Base-by-base conservation (phyloP, 2,113 vertebrate species). In the Zingel zingel region DNA sequence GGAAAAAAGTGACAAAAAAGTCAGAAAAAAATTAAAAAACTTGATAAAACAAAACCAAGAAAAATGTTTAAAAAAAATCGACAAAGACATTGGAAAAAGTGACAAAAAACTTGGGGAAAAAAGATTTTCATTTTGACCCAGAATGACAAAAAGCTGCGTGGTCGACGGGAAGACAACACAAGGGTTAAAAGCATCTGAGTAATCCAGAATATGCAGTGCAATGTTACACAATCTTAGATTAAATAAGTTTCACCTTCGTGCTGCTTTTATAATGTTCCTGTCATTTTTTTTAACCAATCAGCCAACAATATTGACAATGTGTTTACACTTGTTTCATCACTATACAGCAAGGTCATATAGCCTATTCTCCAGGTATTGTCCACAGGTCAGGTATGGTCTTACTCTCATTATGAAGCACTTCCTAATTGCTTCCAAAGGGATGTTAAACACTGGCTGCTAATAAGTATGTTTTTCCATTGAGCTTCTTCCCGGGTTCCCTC, bases 381-480 rank as follows among this genome's bases (percentile, higher is more conserved):
- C 54, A 65, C 30, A 74, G 67, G 74, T 77, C 83, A 75, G 43
- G 3, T 63, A 45, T 76, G 43, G 48, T 80, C 65, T 71, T 30
- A 45, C 11, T 74, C 45, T 82, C 58, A 75, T 85, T 67, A 56
- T 73, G 7, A 54, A 25, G 5, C 19, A 58, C 30, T 81, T 79
- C 6, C 33, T 91, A 92, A 90, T 86, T 61, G 66, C 74, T 63
- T 83, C 72, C 84, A 57, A 33, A 27, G 88, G 84, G 90, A 43
- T 43, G 2, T 10, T 43, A 72, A 30, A 77, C 50, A 82, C 50
- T 86, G 84, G 81, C 67, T 18, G 1, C 25, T 83, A 80, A 91
- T 74, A 76, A 88, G 78, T 57, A 59, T 81, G 77, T 87, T 88
- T 78, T 69, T 79, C n/a, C 19, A 6, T 74, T 50, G 12, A 64